Conservation (phyloP, 2,888 invertebrate species). For the Gymnosoma rotundatum region DNA sequence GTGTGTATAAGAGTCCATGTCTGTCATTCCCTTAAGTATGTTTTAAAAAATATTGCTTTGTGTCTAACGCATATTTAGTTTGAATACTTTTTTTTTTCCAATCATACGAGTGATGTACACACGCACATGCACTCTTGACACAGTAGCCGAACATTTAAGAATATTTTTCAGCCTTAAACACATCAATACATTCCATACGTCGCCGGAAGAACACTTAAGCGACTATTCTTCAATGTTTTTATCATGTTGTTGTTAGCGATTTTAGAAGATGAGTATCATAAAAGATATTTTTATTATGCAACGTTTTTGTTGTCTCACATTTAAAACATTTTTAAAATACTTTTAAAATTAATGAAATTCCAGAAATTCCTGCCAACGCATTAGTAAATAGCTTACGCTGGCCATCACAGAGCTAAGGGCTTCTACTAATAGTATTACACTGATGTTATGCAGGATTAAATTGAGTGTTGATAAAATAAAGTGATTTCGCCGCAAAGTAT, state of each 20-base stretch:
- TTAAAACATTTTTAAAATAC: constrained; percentile 27
- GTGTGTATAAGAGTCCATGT: constrained; percentile 8
- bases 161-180: constrained; percentile 42
- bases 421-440: background rate
- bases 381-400: constrained; percentile 19
- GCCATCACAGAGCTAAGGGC: constrained; percentile 22
- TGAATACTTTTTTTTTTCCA: constrained; percentile 18
- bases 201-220: constrained; percentile 37
- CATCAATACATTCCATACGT: constrained; percentile 42
- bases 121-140: constrained; percentile 50
- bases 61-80: constrained; percentile 49
- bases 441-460: constrained; percentile 20
- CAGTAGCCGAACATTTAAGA: constrained; percentile 45
- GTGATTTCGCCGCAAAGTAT: constrained; percentile 48
- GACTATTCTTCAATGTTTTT: constrained; percentile 11
- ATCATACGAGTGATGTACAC: background rate
- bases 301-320: constrained; percentile 11
- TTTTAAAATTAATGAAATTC: constrained; percentile 35
- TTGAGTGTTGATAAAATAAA: constrained; percentile 38
- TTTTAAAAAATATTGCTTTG: constrained; percentile 43
- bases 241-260: constrained; percentile 5
- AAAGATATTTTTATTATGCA: constrained; percentile 22
- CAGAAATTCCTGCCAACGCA: constrained; percentile 39
- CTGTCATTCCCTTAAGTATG: constrained; percentile 54
- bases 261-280: constrained; percentile 38